Evolutionary conservation across 2,888 invertebrate species (phyloP), one percentile per base, ranked within the genome.

Genomic region (Mallateleia sp.): DNA sequence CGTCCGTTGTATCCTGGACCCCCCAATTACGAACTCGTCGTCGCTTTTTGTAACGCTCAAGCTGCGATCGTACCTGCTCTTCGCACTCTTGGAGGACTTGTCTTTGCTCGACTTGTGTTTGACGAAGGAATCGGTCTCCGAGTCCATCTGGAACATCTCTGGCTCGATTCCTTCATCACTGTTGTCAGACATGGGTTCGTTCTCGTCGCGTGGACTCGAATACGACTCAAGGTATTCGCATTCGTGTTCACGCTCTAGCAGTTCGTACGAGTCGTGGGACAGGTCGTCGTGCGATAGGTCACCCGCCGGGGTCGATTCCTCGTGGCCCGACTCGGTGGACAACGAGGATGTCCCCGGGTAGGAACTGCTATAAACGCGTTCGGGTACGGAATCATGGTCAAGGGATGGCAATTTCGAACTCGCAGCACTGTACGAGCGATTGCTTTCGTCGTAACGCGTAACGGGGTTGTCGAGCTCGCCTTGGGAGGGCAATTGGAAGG

Each of bases 201-300:
- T 91, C 52, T 94, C 94, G 60, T 94, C 94, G 0, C 89, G 93
- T 0, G 93, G 94, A 87, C 94, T 94, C 24, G 95, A 95, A 78
- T 94, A 94, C 8, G 95, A 95, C 81, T 95, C 95, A 5, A 94
- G 93, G 75, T 94, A 94, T 69, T 95, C 95, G 88, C 94, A 95
- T 89, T 95, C 95, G 89, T 94, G 94, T 91, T 95, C 95, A 93
- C 97, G 97, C 94, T 98, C 98, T 85, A 98, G 95, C 25, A 98
- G 95, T 94, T 98, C 98, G 94, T 98, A 98, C 92, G 98, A 98
- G 94, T 98, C 98, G 94, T 98, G 98, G 38, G 98, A 98, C 34
- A 98, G 95, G 95, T 98, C 98, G 94, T 98, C 98, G 94, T 98
- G 98, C 11, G 98, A 98, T 85, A 97, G 95, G 90, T 96, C 96